Evolutionary conservation across 2,888 invertebrate genomes (phyloP).

Genomic region (Zaprionus obscuricornis): DNA sequence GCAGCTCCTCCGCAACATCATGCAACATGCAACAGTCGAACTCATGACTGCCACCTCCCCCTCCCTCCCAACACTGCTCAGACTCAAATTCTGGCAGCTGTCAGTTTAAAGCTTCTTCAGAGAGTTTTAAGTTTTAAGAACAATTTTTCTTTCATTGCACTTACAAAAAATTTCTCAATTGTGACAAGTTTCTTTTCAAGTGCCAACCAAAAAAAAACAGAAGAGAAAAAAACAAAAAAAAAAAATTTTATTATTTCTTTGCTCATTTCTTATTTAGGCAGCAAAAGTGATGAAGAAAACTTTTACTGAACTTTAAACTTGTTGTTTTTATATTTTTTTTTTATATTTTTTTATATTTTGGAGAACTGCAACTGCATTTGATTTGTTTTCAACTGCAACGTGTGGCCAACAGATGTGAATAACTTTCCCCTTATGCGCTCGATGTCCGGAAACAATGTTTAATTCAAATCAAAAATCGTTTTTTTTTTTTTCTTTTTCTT

Average conservation of each 20-base stretch:
- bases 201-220: slow-evolving; percentile 19
- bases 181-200: slow-evolving; percentile 26
- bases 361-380: slow-evolving; percentile 33
- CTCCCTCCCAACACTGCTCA: slow-evolving; percentile 15
- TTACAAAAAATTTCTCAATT: slow-evolving; percentile 26
- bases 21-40: slow-evolving; percentile 4
- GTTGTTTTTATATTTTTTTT: background rate
- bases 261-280: slow-evolving; percentile 22
- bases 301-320: slow-evolving; percentile 29
- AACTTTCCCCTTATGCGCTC: slow-evolving; percentile 22
- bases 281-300: slow-evolving; percentile 3
- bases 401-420: slow-evolving; percentile 52
- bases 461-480: slow-evolving; percentile 43
- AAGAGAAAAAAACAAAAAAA: slow-evolving; percentile 14
- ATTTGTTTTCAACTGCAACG: slow-evolving; percentile 18
- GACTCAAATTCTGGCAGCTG: slow-evolving; percentile 29
- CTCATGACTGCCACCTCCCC: no score
- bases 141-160: slow-evolving; percentile 14
- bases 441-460: slow-evolving; percentile 49
- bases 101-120: slow-evolving; percentile 35
- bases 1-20: slow-evolving; percentile 7
- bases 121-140: background rate
- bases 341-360: no score
- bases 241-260: no score
- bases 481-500: slow-evolving; percentile 1